Base-by-base conservation (phyloP, 1,140 invertebrate genomes). In the Rhyacophila brunnea region DNA sequence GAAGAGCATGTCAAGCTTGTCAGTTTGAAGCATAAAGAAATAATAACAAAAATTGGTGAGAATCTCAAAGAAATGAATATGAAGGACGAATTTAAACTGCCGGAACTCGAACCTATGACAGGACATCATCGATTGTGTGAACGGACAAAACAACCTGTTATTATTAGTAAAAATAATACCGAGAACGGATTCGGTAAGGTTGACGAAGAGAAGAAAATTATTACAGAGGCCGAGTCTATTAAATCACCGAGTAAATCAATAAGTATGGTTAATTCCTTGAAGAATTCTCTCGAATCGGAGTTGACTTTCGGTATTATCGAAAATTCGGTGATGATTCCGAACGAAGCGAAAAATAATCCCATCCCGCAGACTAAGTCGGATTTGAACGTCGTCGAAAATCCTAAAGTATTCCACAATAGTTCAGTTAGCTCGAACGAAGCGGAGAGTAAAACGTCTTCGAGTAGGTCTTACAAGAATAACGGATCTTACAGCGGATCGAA, bases 111-210 rank as follows among this genome's bases (percentile, higher is more conserved):
- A 67, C 81, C 81, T 47, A 74, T 75, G 42, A 52, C 81, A 14
- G 75, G 81, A 1, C 83, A 85, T 69, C 83, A 84, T 65, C 75
- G 81, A 42, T 69, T 83, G 28, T 85, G 83, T 69, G 82, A 84
- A 60, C 67, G 74, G 15, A 78, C 75, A 5, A 76, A 74, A 65
- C 73, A 69, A 46, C 70, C 73, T 11, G 69, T 72, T 46, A 72
- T 70, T 34, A 73, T 72, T 48, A 74, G 73, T 46, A 76, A 74
- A 68, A 71, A 71, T 67, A 74, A 72, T 64, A 68, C 69, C 55
- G 68, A 70, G 32, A 74, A 73, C 52, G 57, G 68, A 34, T 53
- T 66, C 48, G 36, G 6, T 23, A 65, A 55, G 36, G 58, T 57
- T 44, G 68, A 69, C 67, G 52, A 72, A 66, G 49, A 54, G 53